phyloP scores from a whole-genome alignment of 2,113 vertebrate species.

The Paedocypris sp. region DNA sequence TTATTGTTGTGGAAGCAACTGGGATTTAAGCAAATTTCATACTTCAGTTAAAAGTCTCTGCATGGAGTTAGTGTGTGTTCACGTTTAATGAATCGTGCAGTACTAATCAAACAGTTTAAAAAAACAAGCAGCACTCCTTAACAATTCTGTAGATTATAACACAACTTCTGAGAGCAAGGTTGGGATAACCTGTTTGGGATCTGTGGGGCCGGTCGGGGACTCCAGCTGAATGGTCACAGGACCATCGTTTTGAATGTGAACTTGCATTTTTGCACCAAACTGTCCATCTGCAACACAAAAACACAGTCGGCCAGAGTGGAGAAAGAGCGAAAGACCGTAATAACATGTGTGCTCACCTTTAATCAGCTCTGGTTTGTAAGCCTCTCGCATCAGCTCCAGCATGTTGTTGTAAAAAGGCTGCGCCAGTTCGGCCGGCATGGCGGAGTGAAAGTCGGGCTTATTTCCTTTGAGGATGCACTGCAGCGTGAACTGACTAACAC shows the following conservation, averaged over 20 bases:
- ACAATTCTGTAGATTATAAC: too few species aligned
- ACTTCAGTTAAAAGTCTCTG: too few species aligned
- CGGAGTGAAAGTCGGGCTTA: constrained; percentile 90
- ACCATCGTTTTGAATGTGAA: constrained; percentile 92
- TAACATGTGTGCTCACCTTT: too few species aligned
- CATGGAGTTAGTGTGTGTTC: too few species aligned
- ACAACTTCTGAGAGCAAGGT: background rate
- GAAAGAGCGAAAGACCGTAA: background rate
- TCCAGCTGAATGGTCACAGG: constrained; percentile 88
- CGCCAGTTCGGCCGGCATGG: constrained; percentile 81
- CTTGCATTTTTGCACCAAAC: constrained; percentile 90
- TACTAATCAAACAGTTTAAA: too few species aligned
- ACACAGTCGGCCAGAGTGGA: background rate
- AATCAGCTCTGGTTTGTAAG: constrained; percentile 79
- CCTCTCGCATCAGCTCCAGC: constrained; percentile 76
- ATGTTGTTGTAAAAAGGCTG: constrained; percentile 83
- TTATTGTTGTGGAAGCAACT: too few species aligned
- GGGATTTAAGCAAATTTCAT: too few species aligned
- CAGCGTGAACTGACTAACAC: constrained; percentile 92
- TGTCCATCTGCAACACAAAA: constrained; percentile 62
- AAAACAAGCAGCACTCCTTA: too few species aligned
- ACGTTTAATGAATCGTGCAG: too few species aligned
- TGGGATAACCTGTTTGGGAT: constrained; percentile 79
- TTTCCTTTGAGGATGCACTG: constrained; percentile 90
- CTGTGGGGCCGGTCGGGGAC: constrained; percentile 66